Conservation (phyloP, 2,113 vertebrate species). For the Asarcornis scutulata region DNA sequence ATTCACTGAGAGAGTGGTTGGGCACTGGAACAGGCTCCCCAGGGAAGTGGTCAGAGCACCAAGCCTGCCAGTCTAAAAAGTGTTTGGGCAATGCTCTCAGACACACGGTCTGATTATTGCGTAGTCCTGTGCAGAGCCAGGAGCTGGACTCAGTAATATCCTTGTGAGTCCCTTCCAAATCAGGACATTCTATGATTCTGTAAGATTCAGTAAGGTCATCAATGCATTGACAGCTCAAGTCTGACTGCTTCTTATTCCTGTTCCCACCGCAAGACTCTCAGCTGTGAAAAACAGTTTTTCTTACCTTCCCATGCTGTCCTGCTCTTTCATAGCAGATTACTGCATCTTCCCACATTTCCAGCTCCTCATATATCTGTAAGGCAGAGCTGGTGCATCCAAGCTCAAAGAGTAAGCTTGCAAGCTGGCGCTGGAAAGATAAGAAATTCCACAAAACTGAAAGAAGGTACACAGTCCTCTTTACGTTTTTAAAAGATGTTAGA, state of each 20-base stretch:
- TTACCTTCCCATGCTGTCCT: constrained; percentile 95
- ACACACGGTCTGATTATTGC: too few relatives aligned
- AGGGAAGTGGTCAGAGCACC: too few relatives aligned
- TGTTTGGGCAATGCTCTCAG: too few relatives aligned
- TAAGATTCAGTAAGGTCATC: too few relatives aligned
- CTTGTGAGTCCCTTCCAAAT: too few relatives aligned
- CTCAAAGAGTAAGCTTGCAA: constrained; percentile 89
- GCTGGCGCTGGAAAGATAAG: constrained; percentile 83
- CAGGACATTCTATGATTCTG: too few relatives aligned
- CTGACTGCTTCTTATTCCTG: not conserved
- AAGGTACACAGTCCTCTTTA: not conserved
- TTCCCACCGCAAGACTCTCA: not conserved
- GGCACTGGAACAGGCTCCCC: too few relatives aligned
- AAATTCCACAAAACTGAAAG: constrained; percentile 24
- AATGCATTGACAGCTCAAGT: not conserved
- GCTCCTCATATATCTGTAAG: constrained; percentile 89
- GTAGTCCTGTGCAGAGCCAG: too few relatives aligned
- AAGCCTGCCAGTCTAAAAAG: too few relatives aligned
- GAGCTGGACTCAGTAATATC: too few relatives aligned
- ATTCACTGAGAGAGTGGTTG: too few relatives aligned
- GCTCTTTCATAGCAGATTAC: constrained; percentile 93
- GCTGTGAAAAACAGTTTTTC: not conserved
- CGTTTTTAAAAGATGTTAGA: not conserved
- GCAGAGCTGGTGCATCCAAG: constrained; percentile 92
- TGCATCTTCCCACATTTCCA: constrained; percentile 96